phyloP scores from a whole-genome alignment of 2,797 vertebrate species.

The Hippopotamyrus pictus region DNA sequence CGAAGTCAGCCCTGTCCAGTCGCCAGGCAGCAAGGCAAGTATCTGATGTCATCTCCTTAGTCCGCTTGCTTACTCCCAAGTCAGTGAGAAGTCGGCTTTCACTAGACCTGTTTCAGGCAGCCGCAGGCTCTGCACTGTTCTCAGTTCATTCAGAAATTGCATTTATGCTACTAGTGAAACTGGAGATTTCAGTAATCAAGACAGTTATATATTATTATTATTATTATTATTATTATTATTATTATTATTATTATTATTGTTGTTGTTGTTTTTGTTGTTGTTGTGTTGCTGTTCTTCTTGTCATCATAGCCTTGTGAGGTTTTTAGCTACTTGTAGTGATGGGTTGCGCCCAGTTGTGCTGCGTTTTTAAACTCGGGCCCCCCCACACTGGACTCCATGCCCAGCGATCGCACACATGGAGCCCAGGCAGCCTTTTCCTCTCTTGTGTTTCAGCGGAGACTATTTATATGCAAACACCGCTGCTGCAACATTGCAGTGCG shows the following conservation, averaged over 20 bases:
- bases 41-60: not conserved
- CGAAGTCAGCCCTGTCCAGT: conserved; percentile 79
- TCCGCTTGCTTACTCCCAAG: not conserved
- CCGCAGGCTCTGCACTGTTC: not conserved
- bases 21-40: conserved; percentile 77
- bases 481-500: not conserved
- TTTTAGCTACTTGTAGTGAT: conserved; percentile 1
- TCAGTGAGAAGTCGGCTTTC: not conserved
- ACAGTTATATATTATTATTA: not conserved
- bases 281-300: not conserved
- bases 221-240: not conserved
- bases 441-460: too few relatives aligned
- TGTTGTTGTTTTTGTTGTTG: not conserved
- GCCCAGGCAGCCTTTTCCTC: not conserved
- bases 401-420: not conserved
- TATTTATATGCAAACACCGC: not conserved
- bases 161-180: not conserved
- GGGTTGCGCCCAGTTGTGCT: not conserved
- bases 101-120: not conserved
- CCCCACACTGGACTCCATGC: not conserved
- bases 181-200: not conserved
- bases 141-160: not conserved
- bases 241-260: not conserved
- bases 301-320: not conserved
- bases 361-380: not conserved